Percentiles rank a stretch among this genome's conserved stretches.
Evolutionary conservation across 2,113 vertebrate species (phyloP).

Genomic region (Myodes glareolus): DNA sequence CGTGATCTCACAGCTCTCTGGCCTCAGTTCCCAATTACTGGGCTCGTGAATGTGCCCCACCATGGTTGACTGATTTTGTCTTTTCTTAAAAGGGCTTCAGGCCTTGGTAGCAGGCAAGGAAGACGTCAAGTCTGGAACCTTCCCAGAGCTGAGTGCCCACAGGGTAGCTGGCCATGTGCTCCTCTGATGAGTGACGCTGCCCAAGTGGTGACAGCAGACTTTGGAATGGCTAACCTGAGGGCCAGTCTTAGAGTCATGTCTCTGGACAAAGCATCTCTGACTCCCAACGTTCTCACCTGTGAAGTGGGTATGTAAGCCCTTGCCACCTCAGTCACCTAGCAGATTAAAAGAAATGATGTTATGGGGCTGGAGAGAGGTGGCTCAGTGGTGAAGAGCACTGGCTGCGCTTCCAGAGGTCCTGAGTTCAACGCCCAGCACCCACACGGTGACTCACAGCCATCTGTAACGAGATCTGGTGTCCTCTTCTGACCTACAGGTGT

Average conservation of each 20-base stretch:
- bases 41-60: too few species aligned
- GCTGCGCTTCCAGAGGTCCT: too few species aligned
- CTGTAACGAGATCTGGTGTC: too few species aligned
- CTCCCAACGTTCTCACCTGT: slow-evolving; percentile 8
- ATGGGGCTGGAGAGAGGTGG: too few species aligned
- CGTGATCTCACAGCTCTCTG: neutral
- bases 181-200: neutral
- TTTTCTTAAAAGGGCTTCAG: neutral
- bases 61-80: neutral
- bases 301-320: neutral
- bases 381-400: too few species aligned
- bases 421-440: too few species aligned
- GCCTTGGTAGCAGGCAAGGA: neutral
- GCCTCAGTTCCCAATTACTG: neutral
- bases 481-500: too few species aligned
- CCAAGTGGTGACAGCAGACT: neutral
- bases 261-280: slow-evolving; percentile 5
- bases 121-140: slow-evolving; percentile 1
- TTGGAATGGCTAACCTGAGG: neutral
- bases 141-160: neutral
- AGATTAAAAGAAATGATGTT: neutral
- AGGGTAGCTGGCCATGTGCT: neutral
- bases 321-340: neutral
- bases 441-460: too few species aligned
- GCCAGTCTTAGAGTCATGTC: neutral